Conservation (phyloP, 2,113 vertebrate species). For the Varanus komodoensis region DNA sequence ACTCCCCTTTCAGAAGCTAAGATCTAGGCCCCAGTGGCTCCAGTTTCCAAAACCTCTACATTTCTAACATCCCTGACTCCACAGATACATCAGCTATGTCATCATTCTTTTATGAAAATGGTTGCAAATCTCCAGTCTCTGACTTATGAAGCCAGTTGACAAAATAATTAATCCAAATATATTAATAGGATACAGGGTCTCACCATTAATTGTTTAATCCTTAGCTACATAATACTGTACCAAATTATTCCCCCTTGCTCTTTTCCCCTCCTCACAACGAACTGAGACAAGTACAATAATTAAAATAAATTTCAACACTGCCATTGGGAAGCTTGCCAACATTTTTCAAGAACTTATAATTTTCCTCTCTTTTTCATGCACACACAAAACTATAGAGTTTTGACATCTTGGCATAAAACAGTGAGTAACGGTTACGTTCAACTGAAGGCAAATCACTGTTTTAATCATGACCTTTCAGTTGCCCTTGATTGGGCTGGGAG, state of each 20-base stretch:
- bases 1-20: not conserved
- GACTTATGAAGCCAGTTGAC: conserved; percentile 59
- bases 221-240: conserved; percentile 64
- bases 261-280: conserved; percentile 70
- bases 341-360: conserved; percentile 81
- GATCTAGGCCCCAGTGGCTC: too few relatives aligned
- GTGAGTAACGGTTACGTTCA: conserved; percentile 80
- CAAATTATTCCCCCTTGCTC: conserved; percentile 65
- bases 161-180: conserved; percentile 68
- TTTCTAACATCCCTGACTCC: not conserved
- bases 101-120: conserved; percentile 56
- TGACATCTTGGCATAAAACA: conserved; percentile 83
- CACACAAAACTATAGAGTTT: conserved; percentile 77
- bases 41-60: not conserved
- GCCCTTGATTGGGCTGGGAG: conserved; percentile 77
- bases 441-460: conserved; percentile 81
- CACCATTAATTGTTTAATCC: conserved; percentile 76
- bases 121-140: conserved; percentile 58
- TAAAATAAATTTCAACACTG: conserved; percentile 81
- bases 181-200: conserved; percentile 62
- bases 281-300: conserved; percentile 80
- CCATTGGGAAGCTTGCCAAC: conserved; percentile 76
- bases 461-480: conserved; percentile 85
- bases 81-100: conserved; percentile 9
- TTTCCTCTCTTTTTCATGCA: conserved; percentile 68